Evolutionary conservation across 1,140 invertebrate genomes (phyloP).

Genomic region (Oryctes rhinoceros): DNA sequence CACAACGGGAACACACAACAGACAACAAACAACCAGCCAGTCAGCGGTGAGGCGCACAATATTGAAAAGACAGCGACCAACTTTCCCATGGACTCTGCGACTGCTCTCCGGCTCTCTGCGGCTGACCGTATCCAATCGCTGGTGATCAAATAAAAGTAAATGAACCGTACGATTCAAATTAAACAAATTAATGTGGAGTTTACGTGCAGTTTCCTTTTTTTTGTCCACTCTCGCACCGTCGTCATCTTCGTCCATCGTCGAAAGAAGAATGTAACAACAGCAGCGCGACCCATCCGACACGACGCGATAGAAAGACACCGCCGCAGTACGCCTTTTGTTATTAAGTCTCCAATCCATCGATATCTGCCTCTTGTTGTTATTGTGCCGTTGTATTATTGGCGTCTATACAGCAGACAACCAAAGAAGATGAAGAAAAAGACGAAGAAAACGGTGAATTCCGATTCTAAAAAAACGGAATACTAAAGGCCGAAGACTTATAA

Average conservation of each 20-base stretch:
- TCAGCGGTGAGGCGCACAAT: neutral
- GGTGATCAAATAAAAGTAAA: constrained; percentile 22
- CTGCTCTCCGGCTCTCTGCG: constrained; percentile 7
- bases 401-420: neutral
- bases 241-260: neutral
- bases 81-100: neutral
- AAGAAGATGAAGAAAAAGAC: neutral
- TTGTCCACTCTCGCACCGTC: constrained; percentile 7
- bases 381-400: neutral
- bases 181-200: constrained; percentile 19
- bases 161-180: constrained; percentile 21
- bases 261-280: neutral
- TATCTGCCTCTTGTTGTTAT: neutral
- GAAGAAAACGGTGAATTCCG: constrained; percentile 13
- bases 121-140: constrained; percentile 13
- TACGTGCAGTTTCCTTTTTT: constrained; percentile 14
- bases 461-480: neutral
- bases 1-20: neutral
- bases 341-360: constrained; percentile 8
- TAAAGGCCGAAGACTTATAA: constrained; percentile 18
- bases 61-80: constrained; percentile 3
- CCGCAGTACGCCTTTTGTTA: neutral
- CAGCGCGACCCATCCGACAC: neutral
- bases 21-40: neutral
- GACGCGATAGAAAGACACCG: neutral